These are phyloP conservation scores for Apodemia mormo DNA, from an alignment of 2,888 invertebrate genomes.

Conservation along the genomic window DNA sequence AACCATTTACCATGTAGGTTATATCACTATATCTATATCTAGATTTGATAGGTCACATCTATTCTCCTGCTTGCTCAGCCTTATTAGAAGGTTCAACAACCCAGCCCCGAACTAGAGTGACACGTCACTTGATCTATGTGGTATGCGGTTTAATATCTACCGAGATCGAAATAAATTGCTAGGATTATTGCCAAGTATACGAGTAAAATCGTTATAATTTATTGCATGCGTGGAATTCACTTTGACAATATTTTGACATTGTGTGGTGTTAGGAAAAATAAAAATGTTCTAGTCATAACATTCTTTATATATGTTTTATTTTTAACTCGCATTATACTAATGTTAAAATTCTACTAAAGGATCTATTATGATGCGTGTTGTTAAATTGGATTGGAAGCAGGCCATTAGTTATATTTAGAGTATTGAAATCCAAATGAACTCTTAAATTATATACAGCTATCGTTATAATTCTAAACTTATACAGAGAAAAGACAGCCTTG, in stretches of 20 bases:
- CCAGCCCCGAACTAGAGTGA: constrained; percentile 59
- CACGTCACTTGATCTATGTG: constrained; percentile 72
- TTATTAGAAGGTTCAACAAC: constrained; percentile 76
- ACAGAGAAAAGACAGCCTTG: no score
- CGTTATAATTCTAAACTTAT: no score
- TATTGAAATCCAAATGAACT: not conserved
- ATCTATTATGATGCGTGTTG: constrained; percentile 46
- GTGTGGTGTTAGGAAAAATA: constrained; percentile 59
- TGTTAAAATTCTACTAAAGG: constrained; percentile 47
- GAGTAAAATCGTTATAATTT: constrained; percentile 74
- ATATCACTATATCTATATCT: no score
- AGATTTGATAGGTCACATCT: constrained; percentile 33
- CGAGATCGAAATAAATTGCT: constrained; percentile 75
- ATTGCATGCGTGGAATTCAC: constrained; percentile 78
- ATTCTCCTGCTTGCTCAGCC: constrained; percentile 49
- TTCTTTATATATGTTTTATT: constrained; percentile 38
- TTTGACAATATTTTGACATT: constrained; percentile 82
- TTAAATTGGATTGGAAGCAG: constrained; percentile 2
- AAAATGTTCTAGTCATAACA: constrained; percentile 34
- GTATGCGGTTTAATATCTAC: constrained; percentile 73
- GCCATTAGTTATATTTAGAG: constrained; percentile 3
- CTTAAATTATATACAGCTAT: no score
- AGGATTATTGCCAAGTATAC: constrained; percentile 77
- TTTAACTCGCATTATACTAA: no score
- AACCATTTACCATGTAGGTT: no score